Base-by-base conservation (phyloP, 2,888 invertebrate genomes). In the Drosophila mayaguana region DNA sequence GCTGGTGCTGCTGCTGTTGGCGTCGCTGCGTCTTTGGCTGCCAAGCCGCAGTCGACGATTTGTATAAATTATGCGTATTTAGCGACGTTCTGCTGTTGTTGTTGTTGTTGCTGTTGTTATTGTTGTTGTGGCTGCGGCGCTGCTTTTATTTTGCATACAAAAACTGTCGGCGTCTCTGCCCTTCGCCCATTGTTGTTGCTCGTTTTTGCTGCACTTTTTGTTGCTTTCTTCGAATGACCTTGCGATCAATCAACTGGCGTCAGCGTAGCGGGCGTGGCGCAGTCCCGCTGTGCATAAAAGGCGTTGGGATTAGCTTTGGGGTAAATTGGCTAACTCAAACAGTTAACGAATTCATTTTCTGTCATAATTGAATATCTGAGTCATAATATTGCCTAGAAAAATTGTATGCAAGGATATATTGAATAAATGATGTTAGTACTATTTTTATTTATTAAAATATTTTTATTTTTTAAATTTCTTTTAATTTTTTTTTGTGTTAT, bases 131-230 rank as follows among this genome's bases (percentile, higher is more conserved):
- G 53, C 62, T 50, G 61, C 34, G 51, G 46, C 70, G 66, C 80
- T 81, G 87, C 70, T 78, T 84, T 75, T 84, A 72, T 86, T 88
- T 84, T 87, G 82, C 77, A 84, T 64, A 86, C 88, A 86, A 81
- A 88, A 86, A 73, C 86, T 69, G 87, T 88, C 56, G 88, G 84
- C 69, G 79, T 62, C 56, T 76, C 22, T 36, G 48, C 38, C 22
- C 18, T 3, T 51, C 22, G 55, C 32, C 38, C 50, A 3, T 43
- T 59, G 48, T 56, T 55, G 22, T 50, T 75, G 57, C 42, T 65
- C 43, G 57, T 72, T 46, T 64, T 40, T 36, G n/a, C n/a, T 43
- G 51, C 50, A 32, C 6, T 63, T 60, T 28, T 67, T 56, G 48
- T 56, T 54, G 55, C 53, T 28, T 51, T n/a, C 54, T 60, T 46